Evolutionary conservation across 2,888 invertebrate species (phyloP).

Genomic region (Eretmocerus hayati): DNA sequence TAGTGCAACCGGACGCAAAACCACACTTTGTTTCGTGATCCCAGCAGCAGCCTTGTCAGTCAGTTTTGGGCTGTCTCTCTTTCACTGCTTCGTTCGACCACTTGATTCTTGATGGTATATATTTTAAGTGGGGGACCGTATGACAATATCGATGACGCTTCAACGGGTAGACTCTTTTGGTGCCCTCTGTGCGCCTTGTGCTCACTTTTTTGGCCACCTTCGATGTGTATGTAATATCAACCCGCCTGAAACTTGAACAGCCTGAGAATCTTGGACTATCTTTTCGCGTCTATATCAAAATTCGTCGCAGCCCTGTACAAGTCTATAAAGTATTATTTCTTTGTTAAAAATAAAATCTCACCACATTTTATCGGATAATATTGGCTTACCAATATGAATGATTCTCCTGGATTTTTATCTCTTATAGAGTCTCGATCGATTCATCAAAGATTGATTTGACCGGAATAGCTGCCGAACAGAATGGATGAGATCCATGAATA

Average conservation of each 20-base stretch:
- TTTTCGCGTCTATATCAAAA: slow-evolving; percentile 15
- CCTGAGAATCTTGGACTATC: slow-evolving; percentile 43
- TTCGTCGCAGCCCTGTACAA: too few species aligned
- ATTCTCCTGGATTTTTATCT: too few species aligned
- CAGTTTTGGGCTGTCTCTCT: slow-evolving; percentile 26
- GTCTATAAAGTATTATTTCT: too few species aligned
- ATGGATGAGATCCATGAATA: too few species aligned
- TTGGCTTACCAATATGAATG: too few species aligned
- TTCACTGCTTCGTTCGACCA: too few species aligned
- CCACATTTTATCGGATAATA: too few species aligned
- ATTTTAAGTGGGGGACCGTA: slow-evolving; percentile 25
- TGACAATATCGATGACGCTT: slow-evolving; percentile 36
- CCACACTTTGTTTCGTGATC: slow-evolving; percentile 42
- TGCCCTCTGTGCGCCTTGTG: slow-evolving; percentile 3
- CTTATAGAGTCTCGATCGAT: too few species aligned
- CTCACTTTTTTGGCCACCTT: background rate
- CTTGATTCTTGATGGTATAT: too few species aligned
- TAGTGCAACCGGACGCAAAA: slow-evolving; percentile 40
- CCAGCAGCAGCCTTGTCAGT: background rate
- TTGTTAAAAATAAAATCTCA: too few species aligned
- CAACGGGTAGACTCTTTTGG: background rate
- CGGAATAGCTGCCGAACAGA: too few species aligned
- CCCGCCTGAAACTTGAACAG: slow-evolving; percentile 46
- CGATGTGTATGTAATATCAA: slow-evolving; percentile 47
- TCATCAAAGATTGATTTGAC: too few species aligned